Evolutionary conservation across 2,113 vertebrate genomes (phyloP), one percentile per base, ranked within the genome.

Genomic region (Macrotus californicus): DNA sequence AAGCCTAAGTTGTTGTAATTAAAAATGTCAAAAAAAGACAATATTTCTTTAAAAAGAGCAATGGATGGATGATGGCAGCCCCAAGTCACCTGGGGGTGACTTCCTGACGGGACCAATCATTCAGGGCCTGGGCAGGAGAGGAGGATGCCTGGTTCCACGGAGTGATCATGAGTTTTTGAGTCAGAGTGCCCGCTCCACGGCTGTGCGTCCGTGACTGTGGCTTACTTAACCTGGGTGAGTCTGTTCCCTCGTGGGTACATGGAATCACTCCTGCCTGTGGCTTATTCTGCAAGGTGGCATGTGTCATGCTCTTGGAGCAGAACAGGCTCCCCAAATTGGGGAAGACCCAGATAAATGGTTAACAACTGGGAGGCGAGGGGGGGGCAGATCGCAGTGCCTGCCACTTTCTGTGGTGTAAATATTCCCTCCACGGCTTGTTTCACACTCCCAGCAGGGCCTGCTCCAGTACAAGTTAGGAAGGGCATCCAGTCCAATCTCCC

Each of bases 41-140:
- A 15, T 5, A 31, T 87, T 66, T 91, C 84, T 94, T 91, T 93
- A 39, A 50, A 82, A 90, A 90, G 64, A 93, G 11, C 9, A 9
- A 59, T 46, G 79, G 34, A 19, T 26, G 46, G 19, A 15, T 67
- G 19, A 15, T 67, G 48, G 31, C 31, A 54, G 26, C 50, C 70
- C 54, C 36, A 50, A 76, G 76, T 72, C 81, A 54, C 80, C 59
- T 76, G 41, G 69, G 22, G 24, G 61, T 89, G 92, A 73, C 46
- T 70, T 88, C 43, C 46, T 39, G 52, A n/a, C 0, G 36, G 31
- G 80, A 87, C 3, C 29, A 94, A 13, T 87, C 56, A 56, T 48
- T 59, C 21, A 2, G 9, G 31, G 66, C 52, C 56, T 41, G 18
- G 39, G 26, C 39, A 15, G 22, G 16, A 36, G 8, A 34, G 39